Conservation (phyloP, 2,113 vertebrate genomes). For the Montifringilla adamsi region DNA sequence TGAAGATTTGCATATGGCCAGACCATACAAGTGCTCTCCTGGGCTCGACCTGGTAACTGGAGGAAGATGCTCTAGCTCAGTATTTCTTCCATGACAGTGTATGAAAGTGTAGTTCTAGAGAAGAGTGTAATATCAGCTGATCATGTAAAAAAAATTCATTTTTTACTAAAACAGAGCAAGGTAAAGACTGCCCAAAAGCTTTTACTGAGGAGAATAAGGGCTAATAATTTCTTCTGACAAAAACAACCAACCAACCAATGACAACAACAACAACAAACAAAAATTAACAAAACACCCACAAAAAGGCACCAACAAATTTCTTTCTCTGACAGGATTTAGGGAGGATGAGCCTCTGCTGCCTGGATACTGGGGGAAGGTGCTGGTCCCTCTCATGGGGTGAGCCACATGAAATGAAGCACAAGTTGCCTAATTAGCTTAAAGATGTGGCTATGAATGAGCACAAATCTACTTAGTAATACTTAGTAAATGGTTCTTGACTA, state of each 20-base stretch:
- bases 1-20: not conserved
- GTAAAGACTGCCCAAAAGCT: not conserved
- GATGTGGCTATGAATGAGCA: not conserved
- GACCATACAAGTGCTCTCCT: not conserved
- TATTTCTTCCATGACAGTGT: not conserved
- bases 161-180: not conserved
- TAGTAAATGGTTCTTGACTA: not conserved
- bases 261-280: not conserved
- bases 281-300: not conserved
- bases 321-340: not conserved
- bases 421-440: not conserved
- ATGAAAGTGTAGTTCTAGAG: not conserved
- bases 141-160: fast-evolving
- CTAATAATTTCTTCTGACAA: not conserved
- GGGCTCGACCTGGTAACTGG: not conserved
- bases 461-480: not conserved
- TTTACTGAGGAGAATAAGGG: not conserved
- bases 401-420: not conserved
- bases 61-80: not conserved
- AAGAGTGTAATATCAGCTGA: not conserved
- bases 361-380: not conserved
- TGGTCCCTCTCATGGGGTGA: not conserved
- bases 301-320: not conserved
- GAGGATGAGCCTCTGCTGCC: not conserved
- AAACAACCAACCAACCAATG: not conserved